Evolutionary conservation across 2,888 invertebrate species (phyloP).

Genomic region (Buathra laborator): DNA sequence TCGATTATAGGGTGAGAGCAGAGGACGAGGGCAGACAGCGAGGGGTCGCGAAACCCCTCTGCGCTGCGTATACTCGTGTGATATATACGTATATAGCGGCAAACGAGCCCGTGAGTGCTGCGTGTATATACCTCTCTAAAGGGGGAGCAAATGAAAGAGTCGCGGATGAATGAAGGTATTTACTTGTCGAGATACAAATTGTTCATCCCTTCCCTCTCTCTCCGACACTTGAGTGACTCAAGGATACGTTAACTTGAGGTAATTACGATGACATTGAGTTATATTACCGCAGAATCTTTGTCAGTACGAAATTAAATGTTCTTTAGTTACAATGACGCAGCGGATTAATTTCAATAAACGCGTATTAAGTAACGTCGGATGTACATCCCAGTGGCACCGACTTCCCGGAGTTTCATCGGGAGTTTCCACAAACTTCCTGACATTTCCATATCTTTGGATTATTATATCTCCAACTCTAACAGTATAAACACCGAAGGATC

Average conservation of each 20-base stretch:
- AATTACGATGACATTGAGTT: not conserved
- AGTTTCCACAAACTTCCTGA: not conserved
- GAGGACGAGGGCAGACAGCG: slow-evolving; percentile 39
- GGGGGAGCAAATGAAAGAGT: slow-evolving; percentile 56
- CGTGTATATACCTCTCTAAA: slow-evolving; percentile 21
- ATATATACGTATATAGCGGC: slow-evolving; percentile 36
- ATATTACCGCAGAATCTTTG: not conserved
- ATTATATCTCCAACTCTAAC: slow-evolving; percentile 7
- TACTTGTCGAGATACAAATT: slow-evolving; percentile 54
- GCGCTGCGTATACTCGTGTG: slow-evolving; percentile 23
- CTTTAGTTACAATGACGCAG: not conserved
- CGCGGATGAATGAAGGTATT: slow-evolving; percentile 58
- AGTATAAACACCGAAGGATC: slow-evolving; percentile 21
- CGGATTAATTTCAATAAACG: not conserved
- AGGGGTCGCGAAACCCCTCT: slow-evolving; percentile 13
- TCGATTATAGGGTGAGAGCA: slow-evolving; percentile 70
- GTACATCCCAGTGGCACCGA: not conserved
- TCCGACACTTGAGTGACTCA: slow-evolving; percentile 1
- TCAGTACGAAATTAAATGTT: not conserved
- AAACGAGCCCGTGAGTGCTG: slow-evolving; percentile 52
- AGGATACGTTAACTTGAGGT: not conserved
- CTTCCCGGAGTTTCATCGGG: not conserved
- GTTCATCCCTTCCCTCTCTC: not conserved
- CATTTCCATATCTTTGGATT: slow-evolving; percentile 19
- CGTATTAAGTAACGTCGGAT: not conserved